phyloP scores from a whole-genome alignment of 2,888 invertebrate species.

The Pseudolycoriella hygida region DNA sequence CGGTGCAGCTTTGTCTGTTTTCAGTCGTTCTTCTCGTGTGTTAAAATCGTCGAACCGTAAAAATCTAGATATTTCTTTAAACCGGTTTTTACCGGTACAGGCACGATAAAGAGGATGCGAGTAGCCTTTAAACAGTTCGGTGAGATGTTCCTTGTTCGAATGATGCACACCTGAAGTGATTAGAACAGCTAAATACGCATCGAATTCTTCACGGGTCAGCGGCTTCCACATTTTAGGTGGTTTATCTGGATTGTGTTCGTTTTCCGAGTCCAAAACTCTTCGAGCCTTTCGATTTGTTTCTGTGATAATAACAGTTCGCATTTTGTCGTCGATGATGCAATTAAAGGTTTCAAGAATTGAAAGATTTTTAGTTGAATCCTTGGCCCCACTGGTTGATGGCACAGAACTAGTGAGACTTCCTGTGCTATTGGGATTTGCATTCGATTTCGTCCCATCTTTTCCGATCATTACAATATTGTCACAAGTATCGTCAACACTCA shows the following conservation, averaged over 20 bases:
- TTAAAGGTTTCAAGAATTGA: no score
- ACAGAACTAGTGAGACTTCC: no score
- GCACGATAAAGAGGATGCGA: slow-evolving; percentile 4
- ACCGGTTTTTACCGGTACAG: slow-evolving; percentile 14
- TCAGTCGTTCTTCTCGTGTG: slow-evolving; percentile 13
- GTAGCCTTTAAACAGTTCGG: not conserved
- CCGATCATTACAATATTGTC: no score
- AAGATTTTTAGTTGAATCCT: no score
- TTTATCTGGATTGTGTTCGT: not conserved
- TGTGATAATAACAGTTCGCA: not conserved
- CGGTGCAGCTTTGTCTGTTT: slow-evolving; percentile 16
- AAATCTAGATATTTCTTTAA: slow-evolving; percentile 14
- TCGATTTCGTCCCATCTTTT: not conserved
- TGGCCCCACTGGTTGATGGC: no score
- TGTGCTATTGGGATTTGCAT: no score
- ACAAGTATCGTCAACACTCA: no score
- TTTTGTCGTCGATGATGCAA: not conserved
- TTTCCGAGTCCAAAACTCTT: not conserved
- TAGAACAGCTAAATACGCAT: not conserved
- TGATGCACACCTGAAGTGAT: not conserved
- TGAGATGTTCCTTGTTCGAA: not conserved
- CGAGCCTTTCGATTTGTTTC: not conserved
- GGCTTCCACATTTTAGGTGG: not conserved
- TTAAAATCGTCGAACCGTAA: slow-evolving; percentile 16
- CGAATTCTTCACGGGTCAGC: not conserved